These are phyloP conservation scores for Petrolisthes cinctipes DNA, from an alignment of 2,888 invertebrate genomes.

Conservation along the genomic window DNA sequence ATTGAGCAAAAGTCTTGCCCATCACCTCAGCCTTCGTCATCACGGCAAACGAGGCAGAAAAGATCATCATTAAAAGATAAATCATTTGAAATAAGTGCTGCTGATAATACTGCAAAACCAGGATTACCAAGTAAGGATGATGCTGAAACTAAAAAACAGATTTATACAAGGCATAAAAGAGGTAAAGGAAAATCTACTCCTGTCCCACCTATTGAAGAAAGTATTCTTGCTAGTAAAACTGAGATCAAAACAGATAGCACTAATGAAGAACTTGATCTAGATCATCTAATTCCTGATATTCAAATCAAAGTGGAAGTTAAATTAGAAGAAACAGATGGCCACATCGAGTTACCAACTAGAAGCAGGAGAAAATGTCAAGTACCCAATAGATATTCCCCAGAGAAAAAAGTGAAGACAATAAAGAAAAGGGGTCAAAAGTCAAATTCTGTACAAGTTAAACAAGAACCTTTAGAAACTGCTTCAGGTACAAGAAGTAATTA, in stretches of 20 bases:
- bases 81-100: not conserved
- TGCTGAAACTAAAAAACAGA: not conserved
- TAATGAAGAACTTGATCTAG: not conserved
- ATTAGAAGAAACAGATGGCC: constrained; percentile 6
- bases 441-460: not conserved
- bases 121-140: not conserved
- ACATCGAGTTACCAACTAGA: not conserved
- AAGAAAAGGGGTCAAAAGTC: constrained; percentile 4
- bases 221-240: not conserved
- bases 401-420: not conserved
- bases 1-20: not conserved
- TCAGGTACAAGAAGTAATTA: not conserved
- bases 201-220: too few species aligned
- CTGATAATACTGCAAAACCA: not conserved
- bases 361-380: constrained; percentile 1
- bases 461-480: not conserved
- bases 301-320: constrained; percentile 6
- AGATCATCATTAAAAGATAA: not conserved
- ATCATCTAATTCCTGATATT: not conserved
- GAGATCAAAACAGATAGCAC: not conserved
- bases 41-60: not conserved
- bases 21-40: not conserved
- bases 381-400: constrained; percentile 30
- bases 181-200: not conserved
- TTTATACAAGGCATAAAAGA: not conserved